Percentiles rank a stretch among this genome's conserved stretches.
Conservation (phyloP, 2,797 vertebrate species). For the Myiotriccus ornatus region DNA sequence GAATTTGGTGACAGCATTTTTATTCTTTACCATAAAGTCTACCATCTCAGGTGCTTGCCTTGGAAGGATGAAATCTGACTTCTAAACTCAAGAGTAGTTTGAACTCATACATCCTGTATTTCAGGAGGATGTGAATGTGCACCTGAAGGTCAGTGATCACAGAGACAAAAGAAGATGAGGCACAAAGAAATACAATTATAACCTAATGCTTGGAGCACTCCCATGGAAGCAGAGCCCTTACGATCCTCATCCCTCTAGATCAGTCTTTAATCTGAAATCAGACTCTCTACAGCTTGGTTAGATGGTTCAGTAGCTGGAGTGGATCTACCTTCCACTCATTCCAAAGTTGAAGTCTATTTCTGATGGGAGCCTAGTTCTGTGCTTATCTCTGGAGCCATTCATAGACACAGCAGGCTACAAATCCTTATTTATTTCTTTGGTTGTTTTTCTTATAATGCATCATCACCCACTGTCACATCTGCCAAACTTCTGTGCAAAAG, state of each 20-base stretch:
- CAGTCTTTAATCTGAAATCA: neutral
- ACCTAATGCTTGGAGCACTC: neutral
- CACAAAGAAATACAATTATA: neutral
- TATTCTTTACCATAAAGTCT: neutral
- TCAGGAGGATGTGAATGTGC: neutral
- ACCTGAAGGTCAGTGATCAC: neutral
- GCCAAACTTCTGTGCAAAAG: neutral
- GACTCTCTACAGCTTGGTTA: neutral
- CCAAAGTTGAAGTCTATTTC: neutral
- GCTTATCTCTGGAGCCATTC: neutral
- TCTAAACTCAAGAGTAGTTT: neutral
- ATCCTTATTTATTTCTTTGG: neutral
- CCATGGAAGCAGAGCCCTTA: neutral
- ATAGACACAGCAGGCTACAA: neutral
- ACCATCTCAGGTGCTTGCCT: neutral
- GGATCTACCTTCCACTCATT: neutral
- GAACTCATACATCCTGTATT: neutral
- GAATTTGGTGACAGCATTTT: neutral
- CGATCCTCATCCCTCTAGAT: accelerated
- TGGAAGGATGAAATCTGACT: neutral
- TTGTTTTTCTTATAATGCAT: neutral
- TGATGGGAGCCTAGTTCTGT: neutral
- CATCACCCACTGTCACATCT: neutral
- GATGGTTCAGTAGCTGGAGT: neutral
- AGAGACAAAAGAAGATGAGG: neutral